Percentiles rank a stretch among this genome's conserved stretches.
Evolutionary conservation across 2,888 invertebrate species (phyloP).

Genomic region (Pherbina coryleti): DNA sequence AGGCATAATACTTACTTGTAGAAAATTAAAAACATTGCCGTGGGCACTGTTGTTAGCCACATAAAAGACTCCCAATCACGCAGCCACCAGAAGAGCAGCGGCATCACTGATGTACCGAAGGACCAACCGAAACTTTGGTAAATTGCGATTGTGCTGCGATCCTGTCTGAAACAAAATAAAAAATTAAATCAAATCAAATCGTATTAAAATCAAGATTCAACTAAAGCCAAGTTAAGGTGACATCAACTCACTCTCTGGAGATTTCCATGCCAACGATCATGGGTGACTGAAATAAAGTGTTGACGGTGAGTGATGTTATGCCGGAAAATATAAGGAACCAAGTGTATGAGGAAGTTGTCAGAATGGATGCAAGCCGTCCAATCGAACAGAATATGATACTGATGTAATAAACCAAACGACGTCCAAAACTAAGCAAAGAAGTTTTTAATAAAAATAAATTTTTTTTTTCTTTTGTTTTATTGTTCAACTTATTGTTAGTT

Average conservation of each 20-base stretch:
- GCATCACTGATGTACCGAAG: slow-evolving; percentile 70
- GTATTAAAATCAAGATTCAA: no score
- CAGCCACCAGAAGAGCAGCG: slow-evolving; percentile 71
- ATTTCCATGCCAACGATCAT: slow-evolving; percentile 73
- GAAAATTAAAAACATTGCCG: no score
- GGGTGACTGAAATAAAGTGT: slow-evolving; percentile 71
- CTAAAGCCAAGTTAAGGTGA: slow-evolving; percentile 52
- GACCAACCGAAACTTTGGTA: slow-evolving; percentile 72
- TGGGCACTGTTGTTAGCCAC: no score
- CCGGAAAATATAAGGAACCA: no score
- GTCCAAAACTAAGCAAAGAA: slow-evolving; percentile 70
- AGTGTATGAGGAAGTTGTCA: no score
- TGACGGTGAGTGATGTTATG: slow-evolving; percentile 70
- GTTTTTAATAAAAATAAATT: slow-evolving; percentile 38
- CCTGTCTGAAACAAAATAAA: no score
- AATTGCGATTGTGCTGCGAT: no score
- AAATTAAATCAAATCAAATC: no score
- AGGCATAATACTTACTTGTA: slow-evolving; percentile 66
- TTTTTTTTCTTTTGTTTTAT: background rate
- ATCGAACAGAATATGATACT: slow-evolving; percentile 68
- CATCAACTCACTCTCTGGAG: slow-evolving; percentile 68
- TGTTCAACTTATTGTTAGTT: no score
- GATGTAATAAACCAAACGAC: slow-evolving; percentile 71
- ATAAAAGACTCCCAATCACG: slow-evolving; percentile 72
- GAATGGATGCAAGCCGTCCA: no score